phyloP scores from a whole-genome alignment of 2,888 invertebrate genomes.

The Charanyca ferruginea region DNA sequence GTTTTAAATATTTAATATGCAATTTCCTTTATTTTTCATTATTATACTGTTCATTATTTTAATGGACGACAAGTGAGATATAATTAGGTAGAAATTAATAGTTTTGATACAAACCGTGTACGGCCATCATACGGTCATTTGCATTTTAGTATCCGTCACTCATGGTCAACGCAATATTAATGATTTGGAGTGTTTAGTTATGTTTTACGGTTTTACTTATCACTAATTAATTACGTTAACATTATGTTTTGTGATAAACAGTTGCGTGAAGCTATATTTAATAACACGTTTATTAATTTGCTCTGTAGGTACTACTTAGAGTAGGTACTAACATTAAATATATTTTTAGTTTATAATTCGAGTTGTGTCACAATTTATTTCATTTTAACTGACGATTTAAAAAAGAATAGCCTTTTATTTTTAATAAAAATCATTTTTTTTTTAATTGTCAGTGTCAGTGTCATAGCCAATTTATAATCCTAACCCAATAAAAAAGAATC shows the following conservation, averaged over 20 bases:
- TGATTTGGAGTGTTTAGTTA: slow-evolving; percentile 47
- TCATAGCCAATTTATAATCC: neutral
- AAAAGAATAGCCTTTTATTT: no score
- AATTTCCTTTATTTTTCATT: slow-evolving; percentile 88
- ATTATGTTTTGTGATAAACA: slow-evolving; percentile 37
- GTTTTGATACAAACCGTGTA: slow-evolving; percentile 69
- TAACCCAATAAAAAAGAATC: no score
- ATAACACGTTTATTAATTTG: neutral
- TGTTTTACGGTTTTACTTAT: slow-evolving; percentile 48
- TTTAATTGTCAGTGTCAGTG: no score
- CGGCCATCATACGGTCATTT: slow-evolving; percentile 66
- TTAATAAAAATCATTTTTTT: no score
- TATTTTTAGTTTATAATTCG: neutral
- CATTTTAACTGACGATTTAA: neutral
- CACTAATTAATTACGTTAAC: slow-evolving; percentile 44
- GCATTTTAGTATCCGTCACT: slow-evolving; percentile 64
- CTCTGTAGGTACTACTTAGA: neutral
- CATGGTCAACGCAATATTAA: slow-evolving; percentile 55
- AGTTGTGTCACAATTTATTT: neutral
- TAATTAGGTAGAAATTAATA: slow-evolving; percentile 81
- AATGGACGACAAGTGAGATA: slow-evolving; percentile 81
- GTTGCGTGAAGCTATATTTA: slow-evolving; percentile 3
- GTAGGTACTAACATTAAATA: neutral
- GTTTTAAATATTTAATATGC: slow-evolving; percentile 90
- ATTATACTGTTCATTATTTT: slow-evolving; percentile 76